These are phyloP conservation scores for Philaethria dido DNA, from an alignment of 2,888 invertebrate species.

Conservation along the genomic window DNA sequence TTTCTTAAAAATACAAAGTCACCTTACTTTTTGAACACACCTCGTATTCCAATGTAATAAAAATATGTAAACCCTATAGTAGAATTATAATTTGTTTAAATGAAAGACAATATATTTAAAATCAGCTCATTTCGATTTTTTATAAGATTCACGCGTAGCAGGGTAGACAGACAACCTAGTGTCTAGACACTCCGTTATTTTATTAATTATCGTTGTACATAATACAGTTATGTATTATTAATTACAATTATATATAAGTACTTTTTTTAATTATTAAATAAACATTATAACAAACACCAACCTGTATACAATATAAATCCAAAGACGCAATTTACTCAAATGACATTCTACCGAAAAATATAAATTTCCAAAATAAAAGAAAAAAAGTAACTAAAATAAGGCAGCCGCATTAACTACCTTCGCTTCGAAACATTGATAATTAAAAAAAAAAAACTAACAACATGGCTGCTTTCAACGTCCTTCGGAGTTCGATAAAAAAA, in stretches of 20 bases:
- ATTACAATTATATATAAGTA: not conserved
- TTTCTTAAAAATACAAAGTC: no score
- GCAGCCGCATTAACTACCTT: constrained; percentile 49
- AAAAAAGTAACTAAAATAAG: constrained; percentile 31
- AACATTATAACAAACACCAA: constrained; percentile 1
- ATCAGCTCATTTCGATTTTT: no score
- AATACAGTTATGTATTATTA: no score
- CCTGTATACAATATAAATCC: constrained; percentile 35
- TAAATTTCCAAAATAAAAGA: constrained; percentile 40
- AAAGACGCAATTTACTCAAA: constrained; percentile 59
- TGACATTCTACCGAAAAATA: constrained; percentile 63
- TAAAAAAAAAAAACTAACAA: constrained; percentile 69
- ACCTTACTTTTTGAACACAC: no score
- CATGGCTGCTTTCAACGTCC: constrained; percentile 71
- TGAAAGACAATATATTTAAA: no score
- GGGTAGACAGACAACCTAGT: no score
- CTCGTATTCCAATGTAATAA: no score
- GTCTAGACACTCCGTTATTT: no score
- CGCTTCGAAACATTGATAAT: constrained; percentile 63
- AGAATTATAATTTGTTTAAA: no score
- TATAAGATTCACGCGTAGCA: no score
- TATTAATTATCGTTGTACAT: no score
- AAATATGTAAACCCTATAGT: no score
- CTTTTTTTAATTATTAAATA: not conserved
- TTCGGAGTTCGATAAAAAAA: constrained; percentile 58